Evolutionary conservation across 2,888 invertebrate genomes (phyloP).

Genomic region (Pandemis cinnamomeana): DNA sequence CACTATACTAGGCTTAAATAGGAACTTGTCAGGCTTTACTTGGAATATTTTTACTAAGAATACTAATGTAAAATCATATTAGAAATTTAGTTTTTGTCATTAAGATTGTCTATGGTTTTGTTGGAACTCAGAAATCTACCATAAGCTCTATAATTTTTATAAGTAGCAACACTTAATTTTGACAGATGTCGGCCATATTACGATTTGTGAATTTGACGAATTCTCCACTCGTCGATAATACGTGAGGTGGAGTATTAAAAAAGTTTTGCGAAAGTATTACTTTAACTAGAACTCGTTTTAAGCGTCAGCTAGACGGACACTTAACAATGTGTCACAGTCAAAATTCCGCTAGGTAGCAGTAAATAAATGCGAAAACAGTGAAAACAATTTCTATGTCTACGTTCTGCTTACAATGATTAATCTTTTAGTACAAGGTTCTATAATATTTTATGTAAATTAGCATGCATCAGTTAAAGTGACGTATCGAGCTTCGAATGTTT

Average conservation of each 20-base stretch:
- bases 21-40: no score
- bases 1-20: no score
- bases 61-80: no score
- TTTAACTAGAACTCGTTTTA: slow-evolving; percentile 42
- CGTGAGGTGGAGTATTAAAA: slow-evolving; percentile 44
- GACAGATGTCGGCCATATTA: slow-evolving; percentile 76
- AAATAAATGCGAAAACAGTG: slow-evolving; percentile 62
- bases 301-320: slow-evolving; percentile 17
- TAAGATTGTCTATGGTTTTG: slow-evolving; percentile 13
- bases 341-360: slow-evolving; percentile 26
- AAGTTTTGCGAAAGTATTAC: slow-evolving; percentile 40
- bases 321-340: slow-evolving; percentile 23
- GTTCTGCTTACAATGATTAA: slow-evolving; percentile 78
- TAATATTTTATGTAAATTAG: slow-evolving; percentile 76
- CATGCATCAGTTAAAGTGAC: slow-evolving; percentile 60
- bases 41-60: no score
- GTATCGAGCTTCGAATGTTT: slow-evolving; percentile 44
- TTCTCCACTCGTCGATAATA: slow-evolving; percentile 47
- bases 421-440: slow-evolving; percentile 78
- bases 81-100: neutral
- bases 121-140: slow-evolving; percentile 18
- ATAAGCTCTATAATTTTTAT: slow-evolving; percentile 42
- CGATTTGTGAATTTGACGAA: slow-evolving; percentile 57
- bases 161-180: slow-evolving; percentile 47
- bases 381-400: slow-evolving; percentile 75